These are phyloP conservation scores for Premnoplex brunnescens DNA, from an alignment of 2,797 vertebrate genomes.

Conservation along the genomic window DNA sequence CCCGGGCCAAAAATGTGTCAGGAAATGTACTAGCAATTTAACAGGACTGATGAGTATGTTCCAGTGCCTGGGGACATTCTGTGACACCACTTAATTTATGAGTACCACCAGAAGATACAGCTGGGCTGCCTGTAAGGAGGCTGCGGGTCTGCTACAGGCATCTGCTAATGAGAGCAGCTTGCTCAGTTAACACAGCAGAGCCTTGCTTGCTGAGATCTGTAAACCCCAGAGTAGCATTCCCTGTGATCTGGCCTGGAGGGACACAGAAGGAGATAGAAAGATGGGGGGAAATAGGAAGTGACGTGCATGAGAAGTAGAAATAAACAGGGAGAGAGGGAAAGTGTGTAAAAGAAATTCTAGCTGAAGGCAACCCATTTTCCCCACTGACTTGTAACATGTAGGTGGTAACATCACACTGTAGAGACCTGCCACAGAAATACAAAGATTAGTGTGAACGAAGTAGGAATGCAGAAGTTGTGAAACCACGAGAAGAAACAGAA, in stretches of 20 bases:
- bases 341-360: neutral
- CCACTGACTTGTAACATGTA: neutral
- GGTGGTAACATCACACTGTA: neutral
- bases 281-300: neutral
- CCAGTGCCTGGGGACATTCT: slow-evolving; percentile 40
- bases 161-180: neutral
- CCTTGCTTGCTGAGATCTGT: neutral
- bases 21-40: slow-evolving; percentile 40
- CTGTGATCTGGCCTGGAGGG: neutral
- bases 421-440: slow-evolving; percentile 8
- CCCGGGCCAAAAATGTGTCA: slow-evolving; percentile 40
- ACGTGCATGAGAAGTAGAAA: neutral
- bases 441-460: neutral
- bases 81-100: slow-evolving; percentile 49
- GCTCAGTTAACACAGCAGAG: neutral
- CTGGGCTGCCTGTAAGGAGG: slow-evolving; percentile 7
- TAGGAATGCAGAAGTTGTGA: neutral
- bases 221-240: neutral
- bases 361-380: neutral
- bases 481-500: slow-evolving; percentile 12
- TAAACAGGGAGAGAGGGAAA: neutral
- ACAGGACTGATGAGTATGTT: slow-evolving; percentile 31
- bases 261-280: neutral
- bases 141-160: neutral
- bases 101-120: neutral